Percentiles rank a stretch among this genome's conserved stretches.
These are phyloP conservation scores for Apamea monoglypha DNA, from an alignment of 2,888 invertebrate genomes.

Conservation along the genomic window DNA sequence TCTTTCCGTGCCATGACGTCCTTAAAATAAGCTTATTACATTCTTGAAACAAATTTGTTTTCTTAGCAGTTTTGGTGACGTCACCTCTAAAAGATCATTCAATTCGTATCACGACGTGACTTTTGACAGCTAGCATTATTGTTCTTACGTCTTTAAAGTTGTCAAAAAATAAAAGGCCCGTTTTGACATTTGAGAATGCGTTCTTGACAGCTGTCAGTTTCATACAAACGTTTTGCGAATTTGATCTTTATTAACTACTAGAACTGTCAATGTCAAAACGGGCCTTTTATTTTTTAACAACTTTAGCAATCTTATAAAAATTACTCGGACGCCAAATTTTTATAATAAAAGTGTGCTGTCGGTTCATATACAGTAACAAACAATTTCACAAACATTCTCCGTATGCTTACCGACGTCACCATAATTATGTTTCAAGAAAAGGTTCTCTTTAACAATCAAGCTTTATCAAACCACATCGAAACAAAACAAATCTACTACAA, in stretches of 20 bases:
- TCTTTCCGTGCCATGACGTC: neutral
- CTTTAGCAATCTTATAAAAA: too few species aligned
- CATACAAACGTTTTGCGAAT: too few species aligned
- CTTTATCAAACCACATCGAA: constrained; percentile 1
- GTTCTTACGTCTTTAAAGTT: neutral
- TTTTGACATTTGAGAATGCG: too few species aligned
- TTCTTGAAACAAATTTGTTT: neutral
- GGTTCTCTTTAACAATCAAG: neutral
- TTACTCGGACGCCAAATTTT: too few species aligned
- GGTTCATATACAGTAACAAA: too few species aligned
- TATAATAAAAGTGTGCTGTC: too few species aligned
- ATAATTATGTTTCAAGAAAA: neutral
- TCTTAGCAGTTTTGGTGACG: neutral
- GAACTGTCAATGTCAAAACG: too few species aligned
- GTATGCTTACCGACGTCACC: neutral
- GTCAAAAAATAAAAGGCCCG: too few species aligned
- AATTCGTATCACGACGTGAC: neutral
- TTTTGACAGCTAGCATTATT: neutral
- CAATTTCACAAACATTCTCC: neutral
- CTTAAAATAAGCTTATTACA: neutral
- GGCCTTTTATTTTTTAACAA: too few species aligned
- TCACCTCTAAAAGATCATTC: neutral
- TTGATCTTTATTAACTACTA: too few species aligned
- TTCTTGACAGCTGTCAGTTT: too few species aligned
- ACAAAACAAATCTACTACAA: constrained; percentile 21